Evolutionary conservation across 2,113 vertebrate genomes (phyloP).

Genomic region (Gnathonemus echidnorhynchus): DNA sequence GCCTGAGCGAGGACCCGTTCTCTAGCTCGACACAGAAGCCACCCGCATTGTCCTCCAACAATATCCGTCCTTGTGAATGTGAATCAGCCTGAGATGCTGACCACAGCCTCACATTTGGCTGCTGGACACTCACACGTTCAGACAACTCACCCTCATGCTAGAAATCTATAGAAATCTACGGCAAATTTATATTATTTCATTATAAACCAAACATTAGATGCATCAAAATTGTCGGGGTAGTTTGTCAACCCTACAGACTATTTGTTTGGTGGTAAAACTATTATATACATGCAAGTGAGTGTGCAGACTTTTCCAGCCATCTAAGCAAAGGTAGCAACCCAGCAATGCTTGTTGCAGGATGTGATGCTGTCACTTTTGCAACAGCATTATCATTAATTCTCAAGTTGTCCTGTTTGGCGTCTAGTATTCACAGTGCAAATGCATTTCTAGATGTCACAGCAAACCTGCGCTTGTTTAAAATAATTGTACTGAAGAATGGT

Average conservation of each 20-base stretch:
- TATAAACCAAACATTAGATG: no score
- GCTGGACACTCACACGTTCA: not conserved
- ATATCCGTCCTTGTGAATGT: conserved; percentile 32
- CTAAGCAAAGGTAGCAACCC: not conserved
- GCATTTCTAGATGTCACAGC: not conserved
- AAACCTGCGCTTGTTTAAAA: not conserved
- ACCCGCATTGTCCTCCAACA: conserved; percentile 26
- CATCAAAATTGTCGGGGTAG: no score
- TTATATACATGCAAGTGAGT: not conserved
- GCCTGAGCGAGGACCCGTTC: conserved; percentile 39
- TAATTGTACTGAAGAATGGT: not conserved
- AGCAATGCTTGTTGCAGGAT: not conserved
- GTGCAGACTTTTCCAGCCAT: not conserved
- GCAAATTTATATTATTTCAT: no score
- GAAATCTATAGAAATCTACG: no score
- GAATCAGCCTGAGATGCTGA: not conserved
- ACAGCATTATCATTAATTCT: not conserved
- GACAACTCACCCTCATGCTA: no score
- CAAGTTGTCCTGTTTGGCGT: not conserved
- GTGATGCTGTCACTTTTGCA: not conserved
- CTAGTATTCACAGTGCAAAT: not conserved
- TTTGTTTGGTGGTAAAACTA: not conserved
- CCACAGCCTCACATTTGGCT: not conserved
- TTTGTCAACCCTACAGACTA: no score
- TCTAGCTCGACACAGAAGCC: conserved; percentile 29